phyloP scores from a whole-genome alignment of 2,888 invertebrate species.

The Meganola albula region DNA sequence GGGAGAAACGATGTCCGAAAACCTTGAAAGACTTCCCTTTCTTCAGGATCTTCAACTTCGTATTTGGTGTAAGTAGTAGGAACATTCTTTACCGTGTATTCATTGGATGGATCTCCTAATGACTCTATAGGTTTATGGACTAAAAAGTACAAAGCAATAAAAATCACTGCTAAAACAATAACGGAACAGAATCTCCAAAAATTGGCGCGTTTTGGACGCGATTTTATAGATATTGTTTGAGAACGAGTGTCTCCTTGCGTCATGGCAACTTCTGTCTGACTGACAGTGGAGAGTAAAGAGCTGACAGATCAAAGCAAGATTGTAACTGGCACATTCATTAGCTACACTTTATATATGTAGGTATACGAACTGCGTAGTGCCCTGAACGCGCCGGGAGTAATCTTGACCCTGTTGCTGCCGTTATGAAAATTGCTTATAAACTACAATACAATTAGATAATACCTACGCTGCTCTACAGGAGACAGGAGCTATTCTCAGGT shows the following conservation, averaged over 20 bases:
- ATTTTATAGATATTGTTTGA: constrained; percentile 46
- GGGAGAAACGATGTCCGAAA: constrained; percentile 81
- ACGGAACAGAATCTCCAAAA: constrained; percentile 44
- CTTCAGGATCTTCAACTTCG: constrained; percentile 70
- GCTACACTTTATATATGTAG: constrained; percentile 19
- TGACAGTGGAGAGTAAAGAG: too few relatives aligned
- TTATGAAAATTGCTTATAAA: constrained; percentile 33
- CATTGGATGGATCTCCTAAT: constrained; percentile 56
- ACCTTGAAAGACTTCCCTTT: constrained; percentile 78
- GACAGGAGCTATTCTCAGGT: constrained; percentile 10
- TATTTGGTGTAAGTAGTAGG: constrained; percentile 54
- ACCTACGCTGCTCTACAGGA: too few relatives aligned
- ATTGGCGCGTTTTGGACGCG: constrained; percentile 44
- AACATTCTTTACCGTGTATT: constrained; percentile 52
- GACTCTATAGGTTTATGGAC: constrained; percentile 39
- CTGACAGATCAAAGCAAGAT: constrained; percentile 34
- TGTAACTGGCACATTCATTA: constrained; percentile 54
- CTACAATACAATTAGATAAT: constrained; percentile 12
- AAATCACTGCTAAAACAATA: constrained; percentile 33
- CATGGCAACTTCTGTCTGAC: constrained; percentile 64
- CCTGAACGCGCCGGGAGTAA: constrained; percentile 32
- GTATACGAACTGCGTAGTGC: constrained; percentile 38
- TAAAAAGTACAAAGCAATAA: constrained; percentile 42
- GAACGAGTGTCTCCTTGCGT: constrained; percentile 37
- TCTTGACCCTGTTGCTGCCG: constrained; percentile 47